Evolutionary conservation across 1,140 invertebrate species (phyloP).

Genomic region (Diuraphis noxia): DNA sequence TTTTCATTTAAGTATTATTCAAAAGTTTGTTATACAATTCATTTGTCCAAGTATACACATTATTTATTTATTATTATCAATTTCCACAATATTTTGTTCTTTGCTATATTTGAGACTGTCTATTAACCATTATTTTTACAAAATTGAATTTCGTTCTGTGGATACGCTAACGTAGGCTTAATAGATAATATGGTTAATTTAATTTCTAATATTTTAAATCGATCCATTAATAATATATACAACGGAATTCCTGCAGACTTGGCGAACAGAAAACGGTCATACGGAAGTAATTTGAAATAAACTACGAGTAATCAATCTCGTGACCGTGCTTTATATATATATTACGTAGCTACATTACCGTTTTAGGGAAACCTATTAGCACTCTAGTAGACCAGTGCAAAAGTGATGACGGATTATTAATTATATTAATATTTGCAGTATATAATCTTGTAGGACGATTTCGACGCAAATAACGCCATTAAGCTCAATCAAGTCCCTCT

Average conservation of each 20-base stretch:
- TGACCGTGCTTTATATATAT: not conserved
- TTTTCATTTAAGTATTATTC: not conserved
- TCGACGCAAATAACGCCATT: not conserved
- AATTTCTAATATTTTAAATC: not conserved
- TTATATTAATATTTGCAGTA: not conserved
- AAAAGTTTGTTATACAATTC: not conserved
- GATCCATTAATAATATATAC: not conserved
- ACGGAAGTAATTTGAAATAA: constrained; percentile 5
- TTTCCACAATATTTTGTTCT: not conserved
- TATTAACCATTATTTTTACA: not conserved
- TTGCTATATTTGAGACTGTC: not conserved
- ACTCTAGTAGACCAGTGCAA: no score
- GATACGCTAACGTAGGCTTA: not conserved
- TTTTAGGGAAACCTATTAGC: not conserved
- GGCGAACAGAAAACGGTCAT: not conserved
- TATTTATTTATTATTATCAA: not conserved
- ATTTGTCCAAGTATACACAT: not conserved
- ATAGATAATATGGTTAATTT: not conserved
- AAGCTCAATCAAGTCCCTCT: not conserved
- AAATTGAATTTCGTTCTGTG: not conserved
- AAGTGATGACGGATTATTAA: not conserved
- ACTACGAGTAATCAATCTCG: not conserved
- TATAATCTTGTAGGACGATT: constrained; percentile 1
- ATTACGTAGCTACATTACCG: not conserved
- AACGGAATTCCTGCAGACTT: not conserved